Evolutionary conservation across 2,797 vertebrate genomes (phyloP).

Genomic region (Euthynnus affinis): DNA sequence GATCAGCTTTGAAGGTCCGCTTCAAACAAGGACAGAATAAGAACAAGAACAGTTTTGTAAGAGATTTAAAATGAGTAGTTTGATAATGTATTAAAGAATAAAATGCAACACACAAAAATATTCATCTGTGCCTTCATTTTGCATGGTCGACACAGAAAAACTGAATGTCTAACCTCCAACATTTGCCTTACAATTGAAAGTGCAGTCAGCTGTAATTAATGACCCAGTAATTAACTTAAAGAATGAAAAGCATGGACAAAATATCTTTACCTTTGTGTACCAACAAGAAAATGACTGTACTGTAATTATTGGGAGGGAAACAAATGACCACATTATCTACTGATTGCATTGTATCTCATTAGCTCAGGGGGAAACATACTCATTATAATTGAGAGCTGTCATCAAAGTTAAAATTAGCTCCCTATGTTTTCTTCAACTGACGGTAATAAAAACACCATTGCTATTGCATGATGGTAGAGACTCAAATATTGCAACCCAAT

Average conservation of each 20-base stretch:
- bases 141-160: background rate
- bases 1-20: background rate
- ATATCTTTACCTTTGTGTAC: conserved; percentile 42
- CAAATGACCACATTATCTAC: conserved; percentile 59
- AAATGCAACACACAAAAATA: background rate
- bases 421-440: conserved; percentile 53
- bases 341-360: conserved; percentile 63
- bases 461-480: conserved; percentile 30
- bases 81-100: background rate
- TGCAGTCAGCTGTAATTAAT: conserved; percentile 16
- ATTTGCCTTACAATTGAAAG: background rate
- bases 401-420: conserved; percentile 67
- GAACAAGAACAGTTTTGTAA: no score
- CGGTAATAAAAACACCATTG: conserved; percentile 53
- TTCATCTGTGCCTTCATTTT: background rate
- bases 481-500: conserved; percentile 36
- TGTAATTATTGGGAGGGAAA: conserved; percentile 50
- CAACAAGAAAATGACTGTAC: conserved; percentile 43
- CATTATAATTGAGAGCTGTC: conserved; percentile 60
- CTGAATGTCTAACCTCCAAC: background rate
- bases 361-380: conserved; percentile 48
- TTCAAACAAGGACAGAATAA: no score
- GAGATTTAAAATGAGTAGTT: background rate
- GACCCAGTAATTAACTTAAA: conserved; percentile 31
- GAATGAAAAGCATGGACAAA: conserved; percentile 9